Evolutionary conservation across 2,888 invertebrate genomes (phyloP).

Genomic region (Deilephila elpenor): DNA sequence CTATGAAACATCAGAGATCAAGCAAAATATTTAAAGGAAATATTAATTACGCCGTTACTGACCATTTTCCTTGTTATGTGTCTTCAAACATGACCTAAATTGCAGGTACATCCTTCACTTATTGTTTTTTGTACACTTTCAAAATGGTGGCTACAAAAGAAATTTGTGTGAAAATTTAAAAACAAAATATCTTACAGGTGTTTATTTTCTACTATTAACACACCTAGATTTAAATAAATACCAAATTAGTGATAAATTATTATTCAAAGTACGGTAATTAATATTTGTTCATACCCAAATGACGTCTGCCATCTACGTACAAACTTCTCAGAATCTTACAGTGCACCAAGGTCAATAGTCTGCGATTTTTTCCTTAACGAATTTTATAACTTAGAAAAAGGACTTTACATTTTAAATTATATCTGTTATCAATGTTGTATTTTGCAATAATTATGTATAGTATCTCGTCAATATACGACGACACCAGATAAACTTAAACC

Average conservation of each 20-base stretch:
- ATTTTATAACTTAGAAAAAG: neutral
- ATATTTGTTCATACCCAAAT: neutral
- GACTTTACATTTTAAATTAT: neutral
- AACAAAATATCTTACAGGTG: too few relatives aligned
- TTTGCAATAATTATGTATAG: neutral
- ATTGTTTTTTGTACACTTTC: too few relatives aligned
- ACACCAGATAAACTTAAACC: neutral
- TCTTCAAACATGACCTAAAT: too few relatives aligned
- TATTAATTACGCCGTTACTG: too few relatives aligned
- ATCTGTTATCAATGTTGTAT: neutral
- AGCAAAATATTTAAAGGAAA: too few relatives aligned
- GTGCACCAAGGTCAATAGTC: constrained; percentile 4
- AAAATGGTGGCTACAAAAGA: too few relatives aligned
- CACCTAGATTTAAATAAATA: neutral
- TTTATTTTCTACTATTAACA: too few relatives aligned
- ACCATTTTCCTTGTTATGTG: too few relatives aligned
- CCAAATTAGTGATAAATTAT: neutral
- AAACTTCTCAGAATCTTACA: constrained; percentile 4
- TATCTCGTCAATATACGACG: neutral
- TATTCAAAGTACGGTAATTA: neutral
- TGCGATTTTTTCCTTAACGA: neutral
- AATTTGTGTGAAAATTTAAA: too few relatives aligned
- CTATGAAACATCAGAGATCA: too few relatives aligned
- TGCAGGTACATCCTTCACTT: too few relatives aligned
- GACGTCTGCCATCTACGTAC: neutral